Evolutionary conservation across 2,797 vertebrate species (phyloP).

Genomic region (Syncerus caffer): DNA sequence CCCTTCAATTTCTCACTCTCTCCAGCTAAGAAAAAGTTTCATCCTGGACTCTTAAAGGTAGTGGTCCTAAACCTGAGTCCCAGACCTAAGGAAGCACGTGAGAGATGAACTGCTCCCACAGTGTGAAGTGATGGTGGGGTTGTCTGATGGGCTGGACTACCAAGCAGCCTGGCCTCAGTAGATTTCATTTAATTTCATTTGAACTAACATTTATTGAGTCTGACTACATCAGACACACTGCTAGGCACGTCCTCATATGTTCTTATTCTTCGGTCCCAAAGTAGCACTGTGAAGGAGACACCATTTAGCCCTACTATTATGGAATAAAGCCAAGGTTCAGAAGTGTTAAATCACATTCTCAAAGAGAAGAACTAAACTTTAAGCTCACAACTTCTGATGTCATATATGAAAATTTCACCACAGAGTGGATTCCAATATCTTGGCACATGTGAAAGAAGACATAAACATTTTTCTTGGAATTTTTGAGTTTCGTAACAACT

Average conservation of each 20-base stretch:
- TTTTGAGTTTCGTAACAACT: neutral
- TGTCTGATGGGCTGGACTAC: neutral
- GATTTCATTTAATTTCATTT: slow-evolving; percentile 20
- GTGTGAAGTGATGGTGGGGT: neutral
- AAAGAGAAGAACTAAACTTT: neutral
- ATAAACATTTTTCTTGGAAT: neutral
- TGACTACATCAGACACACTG: neutral
- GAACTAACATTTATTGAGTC: neutral
- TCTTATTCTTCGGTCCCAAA: neutral
- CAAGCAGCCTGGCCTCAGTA: neutral
- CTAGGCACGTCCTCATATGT: neutral
- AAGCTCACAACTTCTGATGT: neutral
- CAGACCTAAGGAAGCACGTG: neutral
- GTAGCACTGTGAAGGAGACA: neutral
- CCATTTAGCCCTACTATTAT: neutral
- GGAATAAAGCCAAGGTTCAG: neutral
- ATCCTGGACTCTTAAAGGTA: neutral
- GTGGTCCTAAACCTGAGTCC: neutral
- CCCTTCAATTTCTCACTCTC: slow-evolving; percentile 24
- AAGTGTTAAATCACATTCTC: neutral
- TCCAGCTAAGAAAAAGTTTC: neutral
- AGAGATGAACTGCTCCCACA: neutral
- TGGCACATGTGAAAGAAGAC: neutral
- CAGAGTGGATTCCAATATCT: neutral
- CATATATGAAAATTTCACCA: neutral